Conservation (phyloP, 2,888 invertebrate species). For the Lasioglossum marginatum region DNA sequence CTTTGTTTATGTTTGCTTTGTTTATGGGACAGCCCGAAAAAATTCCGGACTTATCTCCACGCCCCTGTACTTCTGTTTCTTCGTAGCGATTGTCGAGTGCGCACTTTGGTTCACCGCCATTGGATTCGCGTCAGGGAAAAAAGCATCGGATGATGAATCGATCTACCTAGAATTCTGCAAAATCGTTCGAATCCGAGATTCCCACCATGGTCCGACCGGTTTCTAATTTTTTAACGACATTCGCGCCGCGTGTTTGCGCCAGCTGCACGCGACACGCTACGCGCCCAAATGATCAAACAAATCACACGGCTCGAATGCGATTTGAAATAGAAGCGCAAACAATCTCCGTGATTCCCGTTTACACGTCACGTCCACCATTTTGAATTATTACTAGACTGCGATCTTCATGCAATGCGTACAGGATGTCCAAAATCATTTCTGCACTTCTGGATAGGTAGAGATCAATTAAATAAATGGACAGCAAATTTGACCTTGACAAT, state of each 20-base stretch:
- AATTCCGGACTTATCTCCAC: not conserved
- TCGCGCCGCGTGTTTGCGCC: conserved; percentile 5
- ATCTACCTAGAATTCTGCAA: not conserved
- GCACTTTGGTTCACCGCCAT: not conserved
- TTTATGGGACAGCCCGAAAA: too few relatives aligned
- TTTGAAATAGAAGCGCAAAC: conserved; percentile 9
- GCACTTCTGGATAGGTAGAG: too few relatives aligned
- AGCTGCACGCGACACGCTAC: not conserved
- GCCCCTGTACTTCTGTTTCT: not conserved
- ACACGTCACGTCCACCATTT: not conserved
- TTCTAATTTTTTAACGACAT: conserved; percentile 33
- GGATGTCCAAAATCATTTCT: too few relatives aligned
- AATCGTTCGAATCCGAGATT: conserved; percentile 14
- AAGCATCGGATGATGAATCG: not conserved
- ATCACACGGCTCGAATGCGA: conserved; percentile 13
- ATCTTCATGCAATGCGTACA: not conserved
- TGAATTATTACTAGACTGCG: conserved; percentile 1
- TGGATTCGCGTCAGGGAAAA: not conserved
- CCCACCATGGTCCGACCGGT: not conserved
- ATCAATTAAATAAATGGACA: too few relatives aligned
- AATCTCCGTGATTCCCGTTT: conserved; percentile 17
- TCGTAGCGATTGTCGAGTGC: not conserved
- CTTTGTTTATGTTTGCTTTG: too few relatives aligned
- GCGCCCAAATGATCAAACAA: conserved; percentile 30
- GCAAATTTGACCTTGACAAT: too few relatives aligned